Conservation (phyloP, 2,113 vertebrate genomes). For the Sander lucioperca region DNA sequence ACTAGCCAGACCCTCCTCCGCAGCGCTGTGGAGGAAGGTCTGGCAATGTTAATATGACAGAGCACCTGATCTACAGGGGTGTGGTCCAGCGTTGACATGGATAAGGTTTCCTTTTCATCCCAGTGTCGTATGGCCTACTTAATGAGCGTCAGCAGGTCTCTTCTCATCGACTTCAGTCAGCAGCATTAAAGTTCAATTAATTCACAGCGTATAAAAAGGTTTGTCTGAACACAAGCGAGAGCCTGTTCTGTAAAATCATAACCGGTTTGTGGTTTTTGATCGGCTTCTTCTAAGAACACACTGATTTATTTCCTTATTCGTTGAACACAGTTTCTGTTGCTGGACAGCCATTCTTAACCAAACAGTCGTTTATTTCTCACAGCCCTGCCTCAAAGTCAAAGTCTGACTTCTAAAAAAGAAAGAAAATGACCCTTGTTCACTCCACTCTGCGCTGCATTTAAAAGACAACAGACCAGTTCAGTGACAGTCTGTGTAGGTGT, state of each 20-base stretch:
- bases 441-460: not conserved
- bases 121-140: conserved; percentile 56
- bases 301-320: conserved; percentile 1
- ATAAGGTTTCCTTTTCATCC: conserved; percentile 78
- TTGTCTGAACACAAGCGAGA: not conserved
- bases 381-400: conserved; percentile 41
- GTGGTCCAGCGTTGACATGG: conserved; percentile 63
- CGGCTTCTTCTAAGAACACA: not conserved
- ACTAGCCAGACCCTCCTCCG: no score
- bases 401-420: conserved; percentile 1
- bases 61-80: conserved; percentile 73
- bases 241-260: not conserved
- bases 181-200: not conserved
- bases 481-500: conserved; percentile 41
- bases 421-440: conserved; percentile 27
- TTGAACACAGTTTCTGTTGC: conserved; percentile 10
- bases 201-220: not conserved
- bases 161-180: not conserved
- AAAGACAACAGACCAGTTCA: conserved; percentile 1
- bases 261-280: not conserved
- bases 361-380: conserved; percentile 18
- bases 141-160: conserved; percentile 28
- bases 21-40: no score
- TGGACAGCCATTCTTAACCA: conserved; percentile 21
- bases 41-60: conserved; percentile 14